Evolutionary conservation across 2,113 vertebrate species (phyloP), one percentile per base, ranked within the genome.

Genomic region (Brachionichthys hirsutus): DNA sequence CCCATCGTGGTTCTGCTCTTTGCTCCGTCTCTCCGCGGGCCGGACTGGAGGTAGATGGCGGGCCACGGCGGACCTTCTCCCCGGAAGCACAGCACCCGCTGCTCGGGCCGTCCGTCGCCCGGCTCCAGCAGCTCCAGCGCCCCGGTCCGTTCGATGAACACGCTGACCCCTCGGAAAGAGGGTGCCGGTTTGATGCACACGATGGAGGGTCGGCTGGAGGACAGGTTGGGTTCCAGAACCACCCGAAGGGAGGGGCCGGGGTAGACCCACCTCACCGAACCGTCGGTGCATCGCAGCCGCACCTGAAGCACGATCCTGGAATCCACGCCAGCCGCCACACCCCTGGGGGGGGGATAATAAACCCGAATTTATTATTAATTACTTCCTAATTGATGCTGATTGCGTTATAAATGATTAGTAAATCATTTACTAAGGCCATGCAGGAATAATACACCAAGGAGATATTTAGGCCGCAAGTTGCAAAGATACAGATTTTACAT

Each of bases 41-140:
- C 89, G 64, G 90, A 89, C 77, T 93, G 91, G 36, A 93, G 85
- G 81, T 94, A 93, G n/a, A 94, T 75, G 7, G 84, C 89, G 2
- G 90, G 87, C 46, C 69, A 56, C 0, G 77, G 88, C 0, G 80
- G 70, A 0, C 47, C 75, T 3, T 79, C 84, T 2, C 83, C 79
- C 0, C 85, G 83, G 74, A 92, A 92, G 72, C 93, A 94, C 62
- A 89, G 84, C 35, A 92, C 90, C 2, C 71, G 89, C 1, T 62
- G 87, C 42, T n/a, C 75, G 17, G 67, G 38, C 51, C 9, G 49
- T 34, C 61, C 60, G 15, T 42, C 61, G 0, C 91, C 83, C 2
- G 84, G 68, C 13, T 82, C 14, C 86, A 92, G 63, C 62, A 90
- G 75, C 18, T 88, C 70, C 66, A 94, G 88, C 65, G 86, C 62